Evolutionary conservation across 2,888 invertebrate genomes (phyloP).

Genomic region (Agriotes lineatus): DNA sequence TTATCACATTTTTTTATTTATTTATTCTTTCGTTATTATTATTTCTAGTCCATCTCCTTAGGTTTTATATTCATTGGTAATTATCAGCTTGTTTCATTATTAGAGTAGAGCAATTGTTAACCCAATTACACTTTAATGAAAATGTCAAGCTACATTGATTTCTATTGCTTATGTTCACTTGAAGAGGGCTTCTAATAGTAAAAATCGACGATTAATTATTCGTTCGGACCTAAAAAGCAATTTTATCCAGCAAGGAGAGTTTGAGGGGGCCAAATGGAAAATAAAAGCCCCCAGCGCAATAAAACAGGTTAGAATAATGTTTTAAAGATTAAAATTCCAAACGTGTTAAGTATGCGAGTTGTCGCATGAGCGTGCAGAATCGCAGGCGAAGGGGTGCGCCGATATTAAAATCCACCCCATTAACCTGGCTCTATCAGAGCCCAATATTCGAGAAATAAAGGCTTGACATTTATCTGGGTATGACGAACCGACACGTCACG

Average conservation of each 20-base stretch:
- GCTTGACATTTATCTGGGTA: conserved; percentile 46
- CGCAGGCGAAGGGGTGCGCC: conserved; percentile 51
- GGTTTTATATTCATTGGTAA: no score
- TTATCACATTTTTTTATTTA: no score
- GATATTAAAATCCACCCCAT: conserved; percentile 55
- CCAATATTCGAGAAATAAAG: conserved; percentile 45
- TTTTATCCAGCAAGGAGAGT: conserved; percentile 19
- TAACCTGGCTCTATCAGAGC: conserved; percentile 45
- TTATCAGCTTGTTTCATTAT: no score
- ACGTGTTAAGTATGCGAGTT: conserved; percentile 55
- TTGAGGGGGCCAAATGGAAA: conserved; percentile 36
- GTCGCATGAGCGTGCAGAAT: conserved; percentile 51
- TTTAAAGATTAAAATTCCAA: conserved; percentile 59
- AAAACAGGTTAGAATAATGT: conserved; percentile 56
- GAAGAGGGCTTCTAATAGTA: background rate
- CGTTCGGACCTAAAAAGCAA: conserved; percentile 32
- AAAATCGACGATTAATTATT: conserved; percentile 23
- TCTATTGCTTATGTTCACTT: background rate
- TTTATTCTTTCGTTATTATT: no score
- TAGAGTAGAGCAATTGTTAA: background rate
- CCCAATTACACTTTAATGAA: background rate
- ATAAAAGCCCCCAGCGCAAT: conserved; percentile 44
- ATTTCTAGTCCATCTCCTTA: no score
- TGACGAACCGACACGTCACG: conserved; percentile 46
- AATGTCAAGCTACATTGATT: background rate